Percentiles rank a stretch among this genome's conserved stretches.
These are phyloP conservation scores for Mimumesa dahlbomi DNA, from an alignment of 2,888 invertebrate species.

Conservation along the genomic window DNA sequence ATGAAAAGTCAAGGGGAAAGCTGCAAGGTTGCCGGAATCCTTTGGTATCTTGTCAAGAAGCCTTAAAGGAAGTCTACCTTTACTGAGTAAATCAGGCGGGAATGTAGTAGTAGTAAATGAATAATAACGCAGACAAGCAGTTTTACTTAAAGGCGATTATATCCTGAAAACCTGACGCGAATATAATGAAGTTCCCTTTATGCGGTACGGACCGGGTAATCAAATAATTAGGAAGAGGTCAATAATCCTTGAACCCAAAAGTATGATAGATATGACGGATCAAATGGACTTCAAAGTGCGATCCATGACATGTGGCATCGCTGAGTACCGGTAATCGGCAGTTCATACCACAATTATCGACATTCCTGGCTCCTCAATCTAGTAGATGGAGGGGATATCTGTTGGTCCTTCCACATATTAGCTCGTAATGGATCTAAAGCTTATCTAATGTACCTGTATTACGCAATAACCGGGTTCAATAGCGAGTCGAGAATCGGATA, in stretches of 20 bases:
- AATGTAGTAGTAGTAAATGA: conserved; percentile 31
- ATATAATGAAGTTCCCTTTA: conserved; percentile 47
- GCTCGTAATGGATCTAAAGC: conserved; percentile 51
- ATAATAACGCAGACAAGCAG: conserved; percentile 46
- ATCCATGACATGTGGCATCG: conserved; percentile 38
- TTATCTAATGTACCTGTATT: conserved; percentile 49
- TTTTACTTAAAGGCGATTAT: conserved; percentile 29
- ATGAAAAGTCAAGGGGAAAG: not conserved
- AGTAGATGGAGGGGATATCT: conserved; percentile 34
- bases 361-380: conserved; percentile 51
- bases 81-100: conserved; percentile 52
- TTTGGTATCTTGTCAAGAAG: conserved; percentile 46
- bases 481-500: conserved; percentile 40
- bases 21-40: conserved; percentile 24
- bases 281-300: conserved; percentile 48
- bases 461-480: conserved; percentile 50
- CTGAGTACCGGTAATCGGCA: conserved; percentile 46
- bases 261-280: conserved; percentile 34
- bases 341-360: conserved; percentile 56
- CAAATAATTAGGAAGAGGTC: conserved; percentile 25
- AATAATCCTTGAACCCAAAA: conserved; percentile 25
- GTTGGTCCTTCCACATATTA: conserved; percentile 49
- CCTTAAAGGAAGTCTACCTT: conserved; percentile 43
- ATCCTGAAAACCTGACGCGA: conserved; percentile 14
- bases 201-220: conserved; percentile 32